Conservation (phyloP, 2,797 vertebrate genomes). For the Helostoma temminkii region DNA sequence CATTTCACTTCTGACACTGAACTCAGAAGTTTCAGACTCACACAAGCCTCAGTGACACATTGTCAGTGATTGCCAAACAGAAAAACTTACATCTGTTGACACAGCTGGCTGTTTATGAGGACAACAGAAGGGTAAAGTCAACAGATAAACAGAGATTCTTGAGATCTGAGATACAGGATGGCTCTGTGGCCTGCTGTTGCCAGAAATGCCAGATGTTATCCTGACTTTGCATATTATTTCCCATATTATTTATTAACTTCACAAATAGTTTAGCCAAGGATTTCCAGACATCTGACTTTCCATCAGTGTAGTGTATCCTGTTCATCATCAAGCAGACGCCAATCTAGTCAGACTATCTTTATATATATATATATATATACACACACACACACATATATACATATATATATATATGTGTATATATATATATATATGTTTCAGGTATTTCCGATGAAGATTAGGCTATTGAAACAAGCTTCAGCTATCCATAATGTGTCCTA, state of each 20-base stretch:
- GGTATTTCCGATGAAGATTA: slow-evolving; percentile 37
- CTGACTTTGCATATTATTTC: slow-evolving; percentile 46
- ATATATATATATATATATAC: no score
- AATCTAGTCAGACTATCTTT: slow-evolving; percentile 24
- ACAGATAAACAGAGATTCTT: slow-evolving; percentile 49
- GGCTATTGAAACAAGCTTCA: slow-evolving; percentile 47
- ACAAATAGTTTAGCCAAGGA: slow-evolving; percentile 42
- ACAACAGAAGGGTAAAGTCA: slow-evolving; percentile 47
- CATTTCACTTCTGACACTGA: slow-evolving; percentile 8
- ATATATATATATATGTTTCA: no score
- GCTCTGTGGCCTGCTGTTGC: slow-evolving; percentile 53
- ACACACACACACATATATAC: no score
- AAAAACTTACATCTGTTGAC: slow-evolving; percentile 57
- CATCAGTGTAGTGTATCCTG: slow-evolving; percentile 39
- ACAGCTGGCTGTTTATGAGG: slow-evolving; percentile 72
- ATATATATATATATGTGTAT: no score
- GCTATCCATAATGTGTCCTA: slow-evolving; percentile 24
- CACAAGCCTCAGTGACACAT: slow-evolving; percentile 26
- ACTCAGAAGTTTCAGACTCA: slow-evolving; percentile 2
- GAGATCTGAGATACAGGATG: slow-evolving; percentile 28
- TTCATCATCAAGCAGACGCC: slow-evolving; percentile 42
- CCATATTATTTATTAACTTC: slow-evolving; percentile 66
- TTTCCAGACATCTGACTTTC: slow-evolving; percentile 56
- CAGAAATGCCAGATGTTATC: slow-evolving; percentile 72
- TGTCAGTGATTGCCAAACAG: slow-evolving; percentile 29